Evolutionary conservation across 2,113 vertebrate genomes (phyloP), one percentile per base, ranked within the genome.

Genomic region (Mormyrus lacerda): DNA sequence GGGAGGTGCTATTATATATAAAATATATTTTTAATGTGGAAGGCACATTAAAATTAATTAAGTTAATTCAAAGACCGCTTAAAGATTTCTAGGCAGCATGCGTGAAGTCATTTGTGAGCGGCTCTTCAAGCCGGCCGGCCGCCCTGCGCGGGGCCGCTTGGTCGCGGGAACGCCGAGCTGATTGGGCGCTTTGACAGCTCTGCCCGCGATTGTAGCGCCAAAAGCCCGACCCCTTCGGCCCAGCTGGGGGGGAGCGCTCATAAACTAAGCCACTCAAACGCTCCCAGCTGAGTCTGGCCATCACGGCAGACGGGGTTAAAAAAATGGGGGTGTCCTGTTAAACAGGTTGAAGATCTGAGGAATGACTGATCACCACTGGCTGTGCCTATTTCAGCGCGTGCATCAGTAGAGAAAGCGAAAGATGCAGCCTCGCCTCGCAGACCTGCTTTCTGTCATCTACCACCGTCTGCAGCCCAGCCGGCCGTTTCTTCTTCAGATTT

Each of bases 161-260:
- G 87, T 88, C 79, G 90, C 89, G 89, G 88, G 89, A 87, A 31
- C 42, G 24, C 84, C 11, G 88, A 93, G 92, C 94, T 92, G 95
- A 98, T 98, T 98, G 97, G 98, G 3, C 89, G 24, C 93, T 95
- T 93, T 98, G 97, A 98, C 97, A 98, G 97, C 97, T 97, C 94
- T 21, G 94, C 93, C 93, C 94, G 94, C 96, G 96, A 98, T 97
- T 97, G 97, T 95, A 96, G 95, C 96, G 96, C 47, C 90, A 90
- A 91, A 94, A 95, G 95, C 93, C 97, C 97, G 94, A 93, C 97
- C 97, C 95, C 91, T 93, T 95, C 93, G 95, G 92, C 92, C 95
- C 95, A 93, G 91, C 94, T 95, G 94, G 92, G 93, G 93, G 95
- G 96, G 96, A 95, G 96, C 97, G 98, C 98, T 98, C 97, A 98